Evolutionary conservation across 2,113 vertebrate species (phyloP).

Genomic region (Candoia aspera): DNA sequence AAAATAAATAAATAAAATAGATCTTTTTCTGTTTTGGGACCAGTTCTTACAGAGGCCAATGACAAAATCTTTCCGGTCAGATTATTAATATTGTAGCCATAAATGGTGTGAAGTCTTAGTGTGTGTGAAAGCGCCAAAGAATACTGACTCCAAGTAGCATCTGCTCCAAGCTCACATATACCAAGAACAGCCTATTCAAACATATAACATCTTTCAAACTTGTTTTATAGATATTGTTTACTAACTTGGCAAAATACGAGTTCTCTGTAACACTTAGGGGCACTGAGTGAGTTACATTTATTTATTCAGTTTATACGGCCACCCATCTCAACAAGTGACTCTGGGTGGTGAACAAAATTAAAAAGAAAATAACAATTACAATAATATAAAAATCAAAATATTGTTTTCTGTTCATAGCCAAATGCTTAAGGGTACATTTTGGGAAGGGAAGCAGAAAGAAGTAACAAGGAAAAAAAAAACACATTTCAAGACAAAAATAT

Average conservation of each 20-base stretch:
- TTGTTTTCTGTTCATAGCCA: conserved; percentile 47
- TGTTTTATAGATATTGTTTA: conserved; percentile 51
- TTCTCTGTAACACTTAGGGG: conserved; percentile 46
- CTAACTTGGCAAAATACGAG: conserved; percentile 42
- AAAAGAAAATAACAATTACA: not conserved
- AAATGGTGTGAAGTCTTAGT: no score
- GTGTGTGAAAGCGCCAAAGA: not conserved
- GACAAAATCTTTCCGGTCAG: no score
- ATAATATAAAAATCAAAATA: conserved; percentile 40
- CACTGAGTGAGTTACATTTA: conserved; percentile 51
- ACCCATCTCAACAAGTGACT: not conserved
- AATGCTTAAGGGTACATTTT: conserved; percentile 19
- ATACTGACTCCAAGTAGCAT: conserved; percentile 32
- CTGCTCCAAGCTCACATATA: not conserved
- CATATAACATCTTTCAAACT: conserved; percentile 41
- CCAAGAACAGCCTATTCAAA: conserved; percentile 36
- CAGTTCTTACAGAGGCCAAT: no score
- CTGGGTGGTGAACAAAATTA: not conserved
- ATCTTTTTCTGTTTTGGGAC: no score
- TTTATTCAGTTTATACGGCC: not conserved
- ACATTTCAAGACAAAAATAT: conserved; percentile 46
- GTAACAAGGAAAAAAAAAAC: conserved; percentile 11
- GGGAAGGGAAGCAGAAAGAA: conserved; percentile 19
- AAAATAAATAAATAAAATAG: no score
- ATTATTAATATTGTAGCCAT: not conserved